Percentiles rank a stretch among this genome's conserved stretches.
Evolutionary conservation across 2,888 invertebrate genomes (phyloP).

Genomic region (Pristionchus exspectatus): DNA sequence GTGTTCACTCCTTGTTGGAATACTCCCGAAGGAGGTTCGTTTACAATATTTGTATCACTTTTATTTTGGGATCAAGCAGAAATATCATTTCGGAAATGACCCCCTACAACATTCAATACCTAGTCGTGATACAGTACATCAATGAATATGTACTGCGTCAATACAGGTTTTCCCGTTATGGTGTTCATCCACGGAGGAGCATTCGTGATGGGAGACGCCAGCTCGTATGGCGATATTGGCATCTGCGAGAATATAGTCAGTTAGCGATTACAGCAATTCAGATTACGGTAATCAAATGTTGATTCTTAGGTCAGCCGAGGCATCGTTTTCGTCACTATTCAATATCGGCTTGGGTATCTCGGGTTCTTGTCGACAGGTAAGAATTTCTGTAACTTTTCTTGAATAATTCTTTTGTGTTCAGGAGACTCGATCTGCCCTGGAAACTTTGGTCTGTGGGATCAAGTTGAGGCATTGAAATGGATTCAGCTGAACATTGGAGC

Average conservation of each 20-base stretch:
- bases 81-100: too few species aligned
- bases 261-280: neutral
- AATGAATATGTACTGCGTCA: neutral
- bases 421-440: conserved; percentile 63
- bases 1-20: conserved; percentile 49
- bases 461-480: conserved; percentile 68
- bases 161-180: conserved; percentile 45
- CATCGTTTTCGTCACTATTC: neutral
- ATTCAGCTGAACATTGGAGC: conserved; percentile 43
- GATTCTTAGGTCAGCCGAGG: conserved; percentile 51
- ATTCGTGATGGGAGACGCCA: conserved; percentile 12
- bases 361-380: conserved; percentile 67
- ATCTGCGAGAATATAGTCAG: conserved; percentile 47
- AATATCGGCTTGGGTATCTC: conserved; percentile 58
- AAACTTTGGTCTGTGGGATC: conserved; percentile 66
- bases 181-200: conserved; percentile 53
- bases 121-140: neutral
- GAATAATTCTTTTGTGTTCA: neutral
- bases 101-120: too few species aligned
- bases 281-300: neutral
- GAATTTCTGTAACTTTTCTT: neutral
- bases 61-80: too few species aligned
- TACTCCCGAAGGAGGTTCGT: conserved; percentile 28
- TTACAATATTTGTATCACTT: too few species aligned
- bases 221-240: conserved; percentile 26